Evolutionary conservation across 1,140 invertebrate species (phyloP).

Genomic region (Ctenoplectra terminalis): DNA sequence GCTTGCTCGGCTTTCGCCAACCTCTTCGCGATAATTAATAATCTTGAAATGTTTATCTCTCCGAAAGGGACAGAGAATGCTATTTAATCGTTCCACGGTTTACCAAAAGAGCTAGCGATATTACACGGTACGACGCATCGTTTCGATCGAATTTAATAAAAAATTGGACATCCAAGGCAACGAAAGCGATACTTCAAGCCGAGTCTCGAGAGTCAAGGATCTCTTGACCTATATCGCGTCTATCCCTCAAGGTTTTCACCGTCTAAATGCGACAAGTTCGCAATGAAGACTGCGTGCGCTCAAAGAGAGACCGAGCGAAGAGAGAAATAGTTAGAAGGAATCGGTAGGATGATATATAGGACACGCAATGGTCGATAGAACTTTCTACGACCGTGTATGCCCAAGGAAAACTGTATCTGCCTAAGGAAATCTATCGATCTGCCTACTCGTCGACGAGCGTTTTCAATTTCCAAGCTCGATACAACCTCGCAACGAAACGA

Average conservation of each 20-base stretch:
- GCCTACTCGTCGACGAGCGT: constrained; percentile 2
- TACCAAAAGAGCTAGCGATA: no score
- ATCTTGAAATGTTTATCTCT: constrained; percentile 23
- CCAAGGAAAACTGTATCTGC: background rate
- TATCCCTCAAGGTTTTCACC: background rate
- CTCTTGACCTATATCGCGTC: background rate
- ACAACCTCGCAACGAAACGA: constrained; percentile 32
- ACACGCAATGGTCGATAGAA: background rate
- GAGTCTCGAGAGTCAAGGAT: background rate
- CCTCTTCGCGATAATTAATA: constrained; percentile 33
- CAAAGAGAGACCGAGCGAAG: no score
- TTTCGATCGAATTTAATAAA: background rate
- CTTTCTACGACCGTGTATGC: background rate
- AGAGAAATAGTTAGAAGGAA: no score
- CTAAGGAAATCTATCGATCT: background rate
- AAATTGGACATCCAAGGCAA: background rate
- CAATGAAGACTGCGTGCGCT: background rate
- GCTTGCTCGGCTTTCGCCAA: background rate
- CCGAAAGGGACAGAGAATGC: background rate
- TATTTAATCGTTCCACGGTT: background rate
- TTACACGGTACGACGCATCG: background rate
- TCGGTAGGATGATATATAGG: background rate
- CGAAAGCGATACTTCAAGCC: background rate
- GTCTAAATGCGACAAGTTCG: constrained; percentile 11
- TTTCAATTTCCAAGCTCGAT: constrained; percentile 22